Evolutionary conservation across 2,113 vertebrate species (phyloP).

Genomic region (Saccopteryx leptura): DNA sequence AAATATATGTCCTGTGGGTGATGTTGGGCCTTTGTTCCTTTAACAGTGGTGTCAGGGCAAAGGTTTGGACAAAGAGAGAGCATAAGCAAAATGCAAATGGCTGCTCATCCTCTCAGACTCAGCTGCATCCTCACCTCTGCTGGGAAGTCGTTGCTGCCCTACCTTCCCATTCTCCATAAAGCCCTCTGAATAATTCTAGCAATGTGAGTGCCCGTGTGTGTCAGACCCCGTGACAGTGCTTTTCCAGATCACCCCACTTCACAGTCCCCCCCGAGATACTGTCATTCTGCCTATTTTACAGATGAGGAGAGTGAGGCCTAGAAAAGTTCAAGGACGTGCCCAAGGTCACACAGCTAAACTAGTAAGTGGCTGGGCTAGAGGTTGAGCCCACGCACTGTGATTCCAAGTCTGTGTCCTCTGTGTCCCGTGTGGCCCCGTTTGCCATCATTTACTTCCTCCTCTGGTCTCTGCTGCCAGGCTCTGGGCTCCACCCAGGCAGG

Average conservation of each 20-base stretch:
- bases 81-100: not conserved
- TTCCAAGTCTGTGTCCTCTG: not conserved
- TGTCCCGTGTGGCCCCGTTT: not conserved
- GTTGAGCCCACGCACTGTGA: not conserved
- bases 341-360: not conserved
- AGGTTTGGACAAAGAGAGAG: not conserved
- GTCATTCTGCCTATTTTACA: not conserved
- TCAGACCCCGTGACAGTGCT: not conserved
- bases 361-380: not conserved
- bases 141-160: too few species aligned
- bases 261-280: not conserved
- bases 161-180: not conserved
- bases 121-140: not conserved
- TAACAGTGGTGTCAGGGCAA: not conserved
- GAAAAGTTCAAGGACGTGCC: not conserved
- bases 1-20: not conserved
- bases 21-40: not conserved
- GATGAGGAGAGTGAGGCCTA: not conserved
- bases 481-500: not conserved
- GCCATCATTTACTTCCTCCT: not conserved
- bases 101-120: not conserved
- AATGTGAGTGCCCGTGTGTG: accelerated
- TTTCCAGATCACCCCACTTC: not conserved
- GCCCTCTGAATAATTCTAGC: not conserved
- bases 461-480: not conserved